Evolutionary conservation across 2,113 vertebrate genomes (phyloP).

Genomic region (Porphyrio hochstetteri): DNA sequence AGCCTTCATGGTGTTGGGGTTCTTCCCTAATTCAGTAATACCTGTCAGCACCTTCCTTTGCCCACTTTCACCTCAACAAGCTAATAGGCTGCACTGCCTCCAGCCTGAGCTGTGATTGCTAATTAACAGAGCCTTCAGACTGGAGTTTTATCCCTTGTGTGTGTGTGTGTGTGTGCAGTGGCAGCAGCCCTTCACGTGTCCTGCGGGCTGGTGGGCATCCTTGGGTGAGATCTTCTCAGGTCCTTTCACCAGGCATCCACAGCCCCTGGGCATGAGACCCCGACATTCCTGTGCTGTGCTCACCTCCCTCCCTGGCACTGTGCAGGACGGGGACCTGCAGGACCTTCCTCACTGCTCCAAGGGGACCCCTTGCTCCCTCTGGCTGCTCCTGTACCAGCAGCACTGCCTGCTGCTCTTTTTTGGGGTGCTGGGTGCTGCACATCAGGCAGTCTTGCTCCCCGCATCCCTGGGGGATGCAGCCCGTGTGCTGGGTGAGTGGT

Average conservation of each 20-base stretch:
- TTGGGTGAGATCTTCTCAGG: neutral
- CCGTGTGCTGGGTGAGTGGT: fast-evolving
- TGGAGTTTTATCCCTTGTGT: neutral
- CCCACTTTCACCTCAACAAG: constrained; percentile 2
- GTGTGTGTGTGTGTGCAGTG: neutral
- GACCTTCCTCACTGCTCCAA: fast-evolving
- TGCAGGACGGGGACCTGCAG: neutral
- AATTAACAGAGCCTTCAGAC: neutral
- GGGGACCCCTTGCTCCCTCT: too few relatives aligned
- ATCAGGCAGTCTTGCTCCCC: neutral
- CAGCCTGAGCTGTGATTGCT: constrained; percentile 7
- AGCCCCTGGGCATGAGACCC: fast-evolving
- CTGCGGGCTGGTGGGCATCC: neutral
- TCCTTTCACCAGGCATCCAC: fast-evolving
- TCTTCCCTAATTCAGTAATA: constrained; percentile 14
- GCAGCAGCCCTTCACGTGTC: fast-evolving
- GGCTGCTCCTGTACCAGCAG: neutral
- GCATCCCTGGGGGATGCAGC: neutral
- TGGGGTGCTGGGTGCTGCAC: neutral
- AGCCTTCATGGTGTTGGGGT: neutral
- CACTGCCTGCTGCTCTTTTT: fast-evolving
- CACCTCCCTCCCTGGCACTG: fast-evolving
- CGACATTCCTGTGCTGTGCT: fast-evolving
- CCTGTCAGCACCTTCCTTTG: constrained; percentile 47
- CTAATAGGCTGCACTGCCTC: neutral